Percentiles rank a stretch among this genome's conserved stretches.
These are phyloP conservation scores for Allacma fusca DNA, from an alignment of 2,888 invertebrate genomes.

Conservation along the genomic window DNA sequence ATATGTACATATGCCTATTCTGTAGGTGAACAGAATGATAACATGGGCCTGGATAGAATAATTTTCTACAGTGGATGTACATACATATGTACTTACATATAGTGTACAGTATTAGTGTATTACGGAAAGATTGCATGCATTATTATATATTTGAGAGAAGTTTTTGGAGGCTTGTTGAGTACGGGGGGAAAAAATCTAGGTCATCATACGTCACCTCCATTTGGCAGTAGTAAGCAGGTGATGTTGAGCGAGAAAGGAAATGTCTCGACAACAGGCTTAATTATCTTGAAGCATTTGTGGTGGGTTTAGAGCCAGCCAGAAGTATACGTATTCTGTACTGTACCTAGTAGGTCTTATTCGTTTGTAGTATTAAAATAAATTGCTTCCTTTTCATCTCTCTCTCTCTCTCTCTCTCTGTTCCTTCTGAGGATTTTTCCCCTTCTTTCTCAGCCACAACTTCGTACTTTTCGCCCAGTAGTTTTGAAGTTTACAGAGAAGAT, in stretches of 20 bases:
- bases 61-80: no score
- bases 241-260: slow-evolving; percentile 42
- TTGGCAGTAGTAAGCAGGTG: slow-evolving; percentile 45
- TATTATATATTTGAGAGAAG: neutral
- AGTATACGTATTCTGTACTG: neutral
- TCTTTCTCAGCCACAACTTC: no score
- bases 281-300: slow-evolving; percentile 49
- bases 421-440: neutral
- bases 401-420: neutral
- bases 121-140: neutral
- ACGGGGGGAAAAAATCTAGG: slow-evolving; percentile 39
- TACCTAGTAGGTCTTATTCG: neutral
- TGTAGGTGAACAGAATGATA: no score
- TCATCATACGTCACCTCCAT: slow-evolving; percentile 45
- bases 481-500: no score
- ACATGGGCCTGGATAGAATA: no score
- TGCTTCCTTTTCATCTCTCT: neutral
- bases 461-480: no score
- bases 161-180: neutral
- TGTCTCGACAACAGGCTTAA: slow-evolving; percentile 39
- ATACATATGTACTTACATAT: no score
- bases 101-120: no score
- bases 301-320: slow-evolving; percentile 31
- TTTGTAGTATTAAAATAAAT: neutral
- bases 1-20: no score